phyloP scores from a whole-genome alignment of 2,113 vertebrate species.

The Anguilla japonica region DNA sequence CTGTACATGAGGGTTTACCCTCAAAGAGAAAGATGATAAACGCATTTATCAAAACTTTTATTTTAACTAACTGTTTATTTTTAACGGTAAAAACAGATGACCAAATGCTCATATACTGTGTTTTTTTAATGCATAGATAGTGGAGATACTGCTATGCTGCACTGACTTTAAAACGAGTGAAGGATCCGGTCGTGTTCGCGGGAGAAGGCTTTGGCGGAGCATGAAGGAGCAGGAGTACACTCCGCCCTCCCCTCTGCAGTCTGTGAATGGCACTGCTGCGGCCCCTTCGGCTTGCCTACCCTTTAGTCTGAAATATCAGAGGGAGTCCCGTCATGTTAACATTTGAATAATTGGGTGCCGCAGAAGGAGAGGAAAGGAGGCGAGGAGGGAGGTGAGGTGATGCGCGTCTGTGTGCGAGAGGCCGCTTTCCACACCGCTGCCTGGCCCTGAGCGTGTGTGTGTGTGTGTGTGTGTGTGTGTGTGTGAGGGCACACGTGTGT shows the following conservation, averaged over 20 bases:
- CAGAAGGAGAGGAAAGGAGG: constrained; percentile 68
- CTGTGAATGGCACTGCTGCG: constrained; percentile 69
- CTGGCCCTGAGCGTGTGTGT: constrained; percentile 49
- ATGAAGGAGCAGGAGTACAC: constrained; percentile 37
- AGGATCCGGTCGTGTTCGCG: constrained; percentile 45
- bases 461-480: too few relatives aligned
- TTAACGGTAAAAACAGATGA: not conserved
- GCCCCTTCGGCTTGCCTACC: constrained; percentile 76
- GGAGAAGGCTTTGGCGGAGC: constrained; percentile 60
- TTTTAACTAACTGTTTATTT: too few relatives aligned
- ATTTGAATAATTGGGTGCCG: constrained; percentile 91
- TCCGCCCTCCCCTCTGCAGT: constrained; percentile 74
- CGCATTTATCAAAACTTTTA: too few relatives aligned
- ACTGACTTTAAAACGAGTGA: not conserved
- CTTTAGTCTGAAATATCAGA: constrained; percentile 99
- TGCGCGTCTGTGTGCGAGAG: constrained; percentile 64
- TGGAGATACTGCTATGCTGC: not conserved
- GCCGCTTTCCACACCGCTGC: constrained; percentile 67
- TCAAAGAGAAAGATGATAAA: too few relatives aligned
- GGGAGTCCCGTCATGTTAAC: constrained; percentile 87
- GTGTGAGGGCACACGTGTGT: too few relatives aligned
- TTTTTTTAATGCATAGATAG: not conserved
- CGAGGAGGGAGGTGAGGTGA: constrained; percentile 64
- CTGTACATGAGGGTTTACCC: too few relatives aligned
- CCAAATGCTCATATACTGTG: not conserved